phyloP scores from a whole-genome alignment of 2,888 invertebrate genomes.

The Athalia cordata region DNA sequence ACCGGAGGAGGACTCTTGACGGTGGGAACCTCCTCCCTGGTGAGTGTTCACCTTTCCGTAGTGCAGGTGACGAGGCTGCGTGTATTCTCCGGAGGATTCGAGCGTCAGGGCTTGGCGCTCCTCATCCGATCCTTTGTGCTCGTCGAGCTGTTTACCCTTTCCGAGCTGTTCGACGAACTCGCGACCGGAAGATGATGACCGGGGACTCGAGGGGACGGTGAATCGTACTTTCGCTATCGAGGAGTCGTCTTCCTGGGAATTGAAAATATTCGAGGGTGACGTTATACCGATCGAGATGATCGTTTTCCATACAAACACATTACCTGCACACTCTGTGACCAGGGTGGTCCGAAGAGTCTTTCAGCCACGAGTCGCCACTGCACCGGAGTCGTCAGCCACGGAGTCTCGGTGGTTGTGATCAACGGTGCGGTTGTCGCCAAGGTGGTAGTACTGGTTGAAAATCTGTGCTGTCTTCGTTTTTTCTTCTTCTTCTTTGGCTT shows the following conservation, averaged over 20 bases:
- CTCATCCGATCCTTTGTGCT: constrained; percentile 53
- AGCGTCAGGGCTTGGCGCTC: constrained; percentile 57
- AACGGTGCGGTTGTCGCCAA: constrained; percentile 46
- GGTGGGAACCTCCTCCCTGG: constrained; percentile 49
- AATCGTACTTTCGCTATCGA: constrained; percentile 52
- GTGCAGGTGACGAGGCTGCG: constrained; percentile 58
- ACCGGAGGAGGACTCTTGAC: constrained; percentile 36
- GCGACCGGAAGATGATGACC: constrained; percentile 45
- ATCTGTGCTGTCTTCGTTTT: constrained; percentile 53
- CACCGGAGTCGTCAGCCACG: constrained; percentile 55
- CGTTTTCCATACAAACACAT: neutral
- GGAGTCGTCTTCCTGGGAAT: constrained; percentile 20
- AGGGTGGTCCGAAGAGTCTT: constrained; percentile 56
- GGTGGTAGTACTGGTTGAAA: constrained; percentile 42
- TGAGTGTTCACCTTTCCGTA: constrained; percentile 62
- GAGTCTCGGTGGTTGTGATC: constrained; percentile 54
- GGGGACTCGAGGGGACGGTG: constrained; percentile 50
- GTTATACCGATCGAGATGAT: neutral
- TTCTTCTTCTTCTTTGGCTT: constrained; percentile 62
- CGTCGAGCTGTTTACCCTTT: constrained; percentile 56
- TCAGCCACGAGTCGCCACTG: constrained; percentile 64
- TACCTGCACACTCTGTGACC: constrained; percentile 51
- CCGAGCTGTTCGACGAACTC: constrained; percentile 50
- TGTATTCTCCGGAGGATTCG: constrained; percentile 55
- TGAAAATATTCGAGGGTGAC: neutral